A percentile compares a stretch with the other conserved stretches of the same genome.
Evolutionary conservation across 1,140 invertebrate genomes (phyloP).

Genomic region (Monochamus saltuarius): DNA sequence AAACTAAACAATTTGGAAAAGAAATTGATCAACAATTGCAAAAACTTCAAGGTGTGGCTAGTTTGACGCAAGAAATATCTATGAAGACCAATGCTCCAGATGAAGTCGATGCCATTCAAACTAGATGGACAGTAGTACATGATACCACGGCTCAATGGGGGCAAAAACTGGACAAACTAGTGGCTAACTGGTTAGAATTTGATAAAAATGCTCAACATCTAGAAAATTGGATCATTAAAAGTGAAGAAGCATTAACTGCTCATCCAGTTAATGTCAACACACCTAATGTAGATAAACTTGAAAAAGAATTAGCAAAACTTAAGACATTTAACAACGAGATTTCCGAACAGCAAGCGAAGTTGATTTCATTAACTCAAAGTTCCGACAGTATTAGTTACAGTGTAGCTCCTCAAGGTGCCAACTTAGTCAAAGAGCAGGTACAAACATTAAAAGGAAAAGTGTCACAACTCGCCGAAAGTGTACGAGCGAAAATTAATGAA

Average conservation of each 20-base stretch:
- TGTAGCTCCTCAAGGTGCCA: conserved; percentile 74
- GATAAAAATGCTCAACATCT: conserved; percentile 71
- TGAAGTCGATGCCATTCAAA: conserved; percentile 79
- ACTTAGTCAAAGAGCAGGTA: conserved; percentile 69
- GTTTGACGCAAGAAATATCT: conserved; percentile 71
- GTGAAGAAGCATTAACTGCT: conserved; percentile 61
- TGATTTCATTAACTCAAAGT: conserved; percentile 75
- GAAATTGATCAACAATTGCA: conserved; percentile 76
- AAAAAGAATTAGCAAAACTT: conserved; percentile 68
- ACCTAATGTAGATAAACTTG: conserved; percentile 69
- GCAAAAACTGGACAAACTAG: conserved; percentile 75
- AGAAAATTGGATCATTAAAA: conserved; percentile 69
- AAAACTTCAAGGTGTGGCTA: conserved; percentile 70
- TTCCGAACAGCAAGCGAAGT: conserved; percentile 76
- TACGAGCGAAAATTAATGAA: conserved; percentile 72
- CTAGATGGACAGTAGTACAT: conserved; percentile 75
- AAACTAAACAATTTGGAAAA: conserved; percentile 67
- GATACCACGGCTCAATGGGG: conserved; percentile 71
- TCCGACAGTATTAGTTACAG: conserved; percentile 76
- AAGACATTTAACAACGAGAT: conserved; percentile 80
- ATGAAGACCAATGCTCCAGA: conserved; percentile 72
- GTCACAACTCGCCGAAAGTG: conserved; percentile 68
- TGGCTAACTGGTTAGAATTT: conserved; percentile 78
- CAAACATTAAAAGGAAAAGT: conserved; percentile 72
- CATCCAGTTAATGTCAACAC: conserved; percentile 61